Percentiles rank a stretch among this genome's conserved stretches.
These are phyloP conservation scores for Saturnia pavonia DNA, from an alignment of 2,888 invertebrate species.

Conservation along the genomic window DNA sequence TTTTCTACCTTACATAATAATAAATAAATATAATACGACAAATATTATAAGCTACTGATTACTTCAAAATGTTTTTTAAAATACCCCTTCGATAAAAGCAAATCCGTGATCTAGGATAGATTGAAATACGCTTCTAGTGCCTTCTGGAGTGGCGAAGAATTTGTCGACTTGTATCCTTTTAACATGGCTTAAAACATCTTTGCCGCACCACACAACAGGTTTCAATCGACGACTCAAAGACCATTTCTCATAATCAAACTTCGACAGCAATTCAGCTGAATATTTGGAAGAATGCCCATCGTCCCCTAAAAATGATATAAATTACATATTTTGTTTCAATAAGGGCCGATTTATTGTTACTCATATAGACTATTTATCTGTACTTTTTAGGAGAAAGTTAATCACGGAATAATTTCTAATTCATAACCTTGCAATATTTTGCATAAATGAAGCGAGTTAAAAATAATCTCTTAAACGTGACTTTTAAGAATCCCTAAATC, in stretches of 20 bases:
- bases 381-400: too few relatives aligned
- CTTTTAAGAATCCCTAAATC: too few relatives aligned
- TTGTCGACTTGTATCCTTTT: neutral
- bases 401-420: too few relatives aligned
- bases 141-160: neutral
- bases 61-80: neutral
- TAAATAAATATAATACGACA: too few relatives aligned
- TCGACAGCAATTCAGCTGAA: neutral
- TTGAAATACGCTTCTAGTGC: neutral
- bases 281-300: neutral
- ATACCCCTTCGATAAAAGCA: slow-evolving; percentile 3
- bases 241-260: neutral
- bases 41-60: too few relatives aligned
- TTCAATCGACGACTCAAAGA: neutral
- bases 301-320: neutral
- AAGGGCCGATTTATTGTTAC: neutral
- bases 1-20: neutral
- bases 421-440: too few relatives aligned
- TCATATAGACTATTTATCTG: too few relatives aligned
- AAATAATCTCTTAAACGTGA: too few relatives aligned
- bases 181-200: neutral
- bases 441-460: too few relatives aligned
- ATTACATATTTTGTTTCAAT: neutral
- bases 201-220: neutral
- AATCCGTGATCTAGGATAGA: slow-evolving; percentile 14